phyloP scores from a whole-genome alignment of 2,113 vertebrate species.

The Anarrhichthys ocellatus region DNA sequence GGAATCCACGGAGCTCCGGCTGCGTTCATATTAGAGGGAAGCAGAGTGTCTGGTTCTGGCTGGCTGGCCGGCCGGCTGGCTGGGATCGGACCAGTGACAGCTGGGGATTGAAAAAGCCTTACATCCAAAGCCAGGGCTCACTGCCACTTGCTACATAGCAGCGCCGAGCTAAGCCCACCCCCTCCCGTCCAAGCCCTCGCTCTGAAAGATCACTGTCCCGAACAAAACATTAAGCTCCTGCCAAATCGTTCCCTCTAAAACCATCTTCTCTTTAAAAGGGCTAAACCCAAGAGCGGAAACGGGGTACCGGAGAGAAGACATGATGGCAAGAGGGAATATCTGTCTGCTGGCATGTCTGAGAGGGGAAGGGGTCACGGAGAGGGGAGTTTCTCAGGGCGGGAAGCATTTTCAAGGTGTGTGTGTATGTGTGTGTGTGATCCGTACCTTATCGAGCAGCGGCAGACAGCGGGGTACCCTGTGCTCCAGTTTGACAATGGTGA shows the following conservation, averaged over 20 bases:
- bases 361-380: conserved; percentile 41
- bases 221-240: conserved; percentile 68
- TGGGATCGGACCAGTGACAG: conserved; percentile 79
- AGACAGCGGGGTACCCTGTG: conserved; percentile 90
- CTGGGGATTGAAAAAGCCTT: conserved; percentile 76
- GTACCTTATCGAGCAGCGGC: conserved; percentile 93
- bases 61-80: conserved; percentile 45
- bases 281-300: conserved; percentile 54
- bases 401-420: not conserved
- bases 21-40: conserved; percentile 75
- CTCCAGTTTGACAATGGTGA: conserved; percentile 98
- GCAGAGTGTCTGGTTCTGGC: conserved; percentile 73
- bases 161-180: conserved; percentile 61
- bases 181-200: conserved; percentile 55
- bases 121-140: conserved; percentile 80
- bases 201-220: conserved; percentile 67
- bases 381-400: conserved; percentile 51
- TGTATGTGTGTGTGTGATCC: conserved; percentile 26
- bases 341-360: conserved; percentile 46
- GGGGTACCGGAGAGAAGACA: conserved; percentile 43
- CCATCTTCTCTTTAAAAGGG: conserved; percentile 61
- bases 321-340: conserved; percentile 49
- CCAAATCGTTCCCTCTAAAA: conserved; percentile 71
- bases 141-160: conserved; percentile 76
- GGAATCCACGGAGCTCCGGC: conserved; percentile 69